Evolutionary conservation across 2,888 invertebrate species (phyloP).

Genomic region (Lasioglossum marginatum): DNA sequence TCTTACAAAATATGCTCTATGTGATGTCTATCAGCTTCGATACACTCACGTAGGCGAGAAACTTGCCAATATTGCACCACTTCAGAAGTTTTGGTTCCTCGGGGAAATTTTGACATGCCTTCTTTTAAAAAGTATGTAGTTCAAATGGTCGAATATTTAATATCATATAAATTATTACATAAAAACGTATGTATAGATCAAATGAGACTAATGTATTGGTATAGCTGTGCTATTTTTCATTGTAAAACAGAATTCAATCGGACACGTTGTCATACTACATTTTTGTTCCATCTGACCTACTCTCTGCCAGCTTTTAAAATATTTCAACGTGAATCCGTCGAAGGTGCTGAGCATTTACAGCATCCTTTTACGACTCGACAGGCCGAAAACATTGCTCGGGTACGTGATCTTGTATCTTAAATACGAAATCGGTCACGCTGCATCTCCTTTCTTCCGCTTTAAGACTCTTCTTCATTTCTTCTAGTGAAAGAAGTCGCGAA

Average conservation of each 20-base stretch:
- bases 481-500: neutral
- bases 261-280: neutral
- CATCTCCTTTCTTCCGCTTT: neutral
- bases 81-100: neutral
- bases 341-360: slow-evolving; percentile 7
- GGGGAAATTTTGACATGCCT: neutral
- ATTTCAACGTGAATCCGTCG: neutral
- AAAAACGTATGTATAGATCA: no score
- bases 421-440: neutral
- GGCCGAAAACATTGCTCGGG: neutral
- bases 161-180: no score
- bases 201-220: neutral
- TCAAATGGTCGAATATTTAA: no score
- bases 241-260: neutral
- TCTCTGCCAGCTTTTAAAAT: neutral
- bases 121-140: neutral
- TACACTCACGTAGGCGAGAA: neutral
- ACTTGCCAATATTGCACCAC: neutral
- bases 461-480: neutral
- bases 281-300: slow-evolving; percentile 1
- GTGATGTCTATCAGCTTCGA: neutral
- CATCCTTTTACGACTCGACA: neutral
- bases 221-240: neutral
- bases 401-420: neutral
- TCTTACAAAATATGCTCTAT: neutral